Percentiles rank a stretch among this genome's conserved stretches.
phyloP scores from a whole-genome alignment of 2,888 invertebrate species.

The Limenitis camilla region DNA sequence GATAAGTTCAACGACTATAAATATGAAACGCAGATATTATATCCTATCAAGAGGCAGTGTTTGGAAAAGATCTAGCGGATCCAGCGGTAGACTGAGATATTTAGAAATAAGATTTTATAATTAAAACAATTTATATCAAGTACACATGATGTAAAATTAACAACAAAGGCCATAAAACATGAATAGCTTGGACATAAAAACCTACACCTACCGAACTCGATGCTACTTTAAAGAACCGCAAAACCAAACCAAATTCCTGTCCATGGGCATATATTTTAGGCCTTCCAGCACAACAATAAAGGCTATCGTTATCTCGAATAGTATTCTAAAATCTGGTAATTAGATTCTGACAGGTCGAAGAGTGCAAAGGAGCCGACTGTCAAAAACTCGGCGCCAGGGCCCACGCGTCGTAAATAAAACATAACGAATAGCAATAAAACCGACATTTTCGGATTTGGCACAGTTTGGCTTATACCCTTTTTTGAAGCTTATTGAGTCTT shows the following conservation, averaged over 20 bases:
- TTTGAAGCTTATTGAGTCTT: constrained; percentile 6
- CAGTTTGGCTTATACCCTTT: constrained; percentile 23
- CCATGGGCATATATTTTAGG: constrained; percentile 24
- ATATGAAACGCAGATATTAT: no score
- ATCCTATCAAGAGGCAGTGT: no score
- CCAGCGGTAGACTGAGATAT: no score
- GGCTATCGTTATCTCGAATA: constrained; percentile 9
- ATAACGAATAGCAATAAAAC: constrained; percentile 42
- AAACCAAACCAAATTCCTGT: constrained; percentile 38
- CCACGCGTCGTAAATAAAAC: constrained; percentile 60
- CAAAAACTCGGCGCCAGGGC: constrained; percentile 66
- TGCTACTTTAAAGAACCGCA: constrained; percentile 61
- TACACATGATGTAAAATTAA: not conserved
- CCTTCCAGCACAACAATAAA: constrained; percentile 12
- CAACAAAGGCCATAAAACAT: constrained; percentile 12
- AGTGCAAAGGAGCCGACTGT: constrained; percentile 68
- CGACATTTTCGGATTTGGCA: constrained; percentile 31
- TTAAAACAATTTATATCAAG: not conserved
- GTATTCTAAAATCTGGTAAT: constrained; percentile 42
- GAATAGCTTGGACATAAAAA: constrained; percentile 32
- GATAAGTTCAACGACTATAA: no score
- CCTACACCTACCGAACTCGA: constrained; percentile 33
- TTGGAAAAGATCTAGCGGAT: no score
- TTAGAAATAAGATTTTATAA: not conserved
- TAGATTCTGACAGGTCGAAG: constrained; percentile 70